phyloP scores from a whole-genome alignment of 2,888 invertebrate genomes.

The Creontiades dilutus region DNA sequence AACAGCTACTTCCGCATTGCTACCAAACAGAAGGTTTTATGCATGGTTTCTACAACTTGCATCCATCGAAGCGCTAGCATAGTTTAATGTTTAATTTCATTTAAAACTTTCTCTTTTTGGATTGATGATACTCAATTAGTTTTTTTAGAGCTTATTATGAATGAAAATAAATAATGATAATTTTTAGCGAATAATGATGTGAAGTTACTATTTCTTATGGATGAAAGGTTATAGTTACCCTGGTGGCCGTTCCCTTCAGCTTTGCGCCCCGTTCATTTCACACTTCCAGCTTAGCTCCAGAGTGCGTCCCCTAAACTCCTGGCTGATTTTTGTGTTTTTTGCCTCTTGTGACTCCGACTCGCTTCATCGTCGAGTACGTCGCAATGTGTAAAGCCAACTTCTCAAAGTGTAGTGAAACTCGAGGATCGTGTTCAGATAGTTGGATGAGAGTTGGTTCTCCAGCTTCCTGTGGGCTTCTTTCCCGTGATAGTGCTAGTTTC shows the following conservation, averaged over 20 bases:
- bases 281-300: background rate
- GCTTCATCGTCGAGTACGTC: background rate
- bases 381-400: background rate
- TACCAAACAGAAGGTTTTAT: background rate
- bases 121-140: too few relatives aligned
- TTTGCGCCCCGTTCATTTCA: too few relatives aligned
- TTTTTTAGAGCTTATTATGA: too few relatives aligned
- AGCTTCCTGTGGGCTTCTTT: background rate
- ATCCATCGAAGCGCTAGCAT: background rate
- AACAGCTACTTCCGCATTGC: background rate
- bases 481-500: background rate
- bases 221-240: too few relatives aligned
- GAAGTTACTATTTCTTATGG: too few relatives aligned
- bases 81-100: background rate
- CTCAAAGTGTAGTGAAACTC: constrained; percentile 21
- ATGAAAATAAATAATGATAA: too few relatives aligned
- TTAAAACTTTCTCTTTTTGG: too few relatives aligned
- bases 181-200: too few relatives aligned
- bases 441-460: background rate
- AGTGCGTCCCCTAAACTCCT: constrained; percentile 18
- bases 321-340: background rate
- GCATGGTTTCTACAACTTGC: background rate
- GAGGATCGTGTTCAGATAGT: background rate
- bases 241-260: too few relatives aligned
- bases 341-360: background rate